Base-by-base conservation (phyloP, 2,797 vertebrate genomes). In the Tympanoctomys barrerae region DNA sequence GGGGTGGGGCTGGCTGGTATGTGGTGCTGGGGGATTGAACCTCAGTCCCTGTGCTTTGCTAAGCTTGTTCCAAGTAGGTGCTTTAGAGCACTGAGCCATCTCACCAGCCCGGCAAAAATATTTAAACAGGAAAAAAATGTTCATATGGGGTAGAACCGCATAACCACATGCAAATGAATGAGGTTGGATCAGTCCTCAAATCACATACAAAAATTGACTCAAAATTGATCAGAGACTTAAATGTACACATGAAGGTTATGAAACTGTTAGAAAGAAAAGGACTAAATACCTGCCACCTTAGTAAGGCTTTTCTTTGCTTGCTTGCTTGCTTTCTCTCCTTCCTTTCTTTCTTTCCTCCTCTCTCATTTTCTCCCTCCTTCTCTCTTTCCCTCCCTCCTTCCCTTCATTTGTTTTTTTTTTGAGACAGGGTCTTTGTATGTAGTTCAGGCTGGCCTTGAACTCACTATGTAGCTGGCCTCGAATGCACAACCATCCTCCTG, bases 121-220 rank as follows among this genome's bases (percentile, higher is more conserved):
- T 93, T 71, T 28, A 81, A 94, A 94, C 42, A 84, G 21, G 12
- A 93, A 80, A 87, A 84, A 91, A 95, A 87, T 89, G 71, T 96
- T 91, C 54, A 78, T 26, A 89, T 54, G 81, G 91, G 89, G 79
- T 42, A 88, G 81, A 93, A 85, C 6, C 49, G 80, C 78, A 61
- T 87, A 96, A 61, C 62, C 71, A 96, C 39, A 86, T 42, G 26
- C 33, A 59, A 93, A 90, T 91, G 49, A 86, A 93, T 42, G 14
- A 95, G 84, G 21, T 84, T 61, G 54, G 77, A 83, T 9, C 21
- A 61, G 89, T 94, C 3, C 10, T 95, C 49, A 93, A 90, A 89
- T 54, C 70, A 91, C 39, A 61, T 21, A 80, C 31, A 97, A 89
- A 52, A 93, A 90, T 90, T 86, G 95, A 91, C 57, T 92, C 70